Evolutionary conservation across 2,113 vertebrate species (phyloP), one percentile per base, ranked within the genome.

Genomic region (Strigops habroptila): DNA sequence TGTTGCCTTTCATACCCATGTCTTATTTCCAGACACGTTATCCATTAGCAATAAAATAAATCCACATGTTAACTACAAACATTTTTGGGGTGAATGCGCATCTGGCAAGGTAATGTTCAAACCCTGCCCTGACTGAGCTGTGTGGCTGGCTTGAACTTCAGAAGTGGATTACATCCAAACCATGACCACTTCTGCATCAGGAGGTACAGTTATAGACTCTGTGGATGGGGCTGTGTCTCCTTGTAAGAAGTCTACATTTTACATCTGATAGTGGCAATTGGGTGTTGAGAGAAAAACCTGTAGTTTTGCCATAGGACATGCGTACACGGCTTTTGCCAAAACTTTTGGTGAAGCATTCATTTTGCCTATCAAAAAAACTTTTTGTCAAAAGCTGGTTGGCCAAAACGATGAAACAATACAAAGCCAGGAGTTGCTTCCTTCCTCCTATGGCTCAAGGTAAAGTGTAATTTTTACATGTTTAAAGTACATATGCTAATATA

Each of bases 91-190:
- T 62, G 37, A 67, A 44, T n/a, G 6, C 25, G 23, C 14, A 31
- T 41, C 55, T 69, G 35, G 43, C 7, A 55, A 60, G 71, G 35
- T n/a, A 43, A 14, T 19, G 46, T 21, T 70, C 82, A 90, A 67
- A 57, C 28, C 5, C 19, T 2, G 3, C 67, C 28, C 69, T 52
- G 39, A 55, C 28, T 0, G 0, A 37, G 27, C 53, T 2, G 1
- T 7, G 31, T 14, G 51, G 53, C 30, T 78, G 60, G 24, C 27
- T 41, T 78, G 65, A 62, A 51, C 7, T 63, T 60, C 83, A n/a
- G 35, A 31, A 68, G 25, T 1, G 2, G 37, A 60, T 59, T 51
- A n/a, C 18, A 55, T 28, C 39, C n/a, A 77, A 74, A 37, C 35
- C 3, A 7, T 3, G 19, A 65, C 7, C 14, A 17, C 30, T 68